These are phyloP conservation scores for Podargus strigoides DNA, from an alignment of 2,797 vertebrate species.

Conservation along the genomic window DNA sequence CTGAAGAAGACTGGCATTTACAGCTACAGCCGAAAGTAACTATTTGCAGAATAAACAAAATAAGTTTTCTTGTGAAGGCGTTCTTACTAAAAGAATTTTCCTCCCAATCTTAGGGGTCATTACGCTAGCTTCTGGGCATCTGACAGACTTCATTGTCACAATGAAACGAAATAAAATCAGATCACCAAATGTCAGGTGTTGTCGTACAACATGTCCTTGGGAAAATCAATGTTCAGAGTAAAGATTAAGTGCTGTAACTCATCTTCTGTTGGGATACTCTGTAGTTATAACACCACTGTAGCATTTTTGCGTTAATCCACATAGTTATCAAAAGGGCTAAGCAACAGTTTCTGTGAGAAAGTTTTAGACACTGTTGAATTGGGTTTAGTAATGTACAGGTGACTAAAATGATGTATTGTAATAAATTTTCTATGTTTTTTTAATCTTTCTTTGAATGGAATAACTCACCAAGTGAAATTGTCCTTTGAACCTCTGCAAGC, in stretches of 20 bases:
- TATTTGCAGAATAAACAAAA: neutral
- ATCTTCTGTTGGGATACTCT: neutral
- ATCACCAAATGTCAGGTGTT: neutral
- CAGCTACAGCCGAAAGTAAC: neutral
- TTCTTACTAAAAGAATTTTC: neutral
- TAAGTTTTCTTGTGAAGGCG: neutral
- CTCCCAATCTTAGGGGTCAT: neutral
- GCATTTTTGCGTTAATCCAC: neutral
- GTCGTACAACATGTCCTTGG: neutral
- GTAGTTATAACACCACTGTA: neutral
- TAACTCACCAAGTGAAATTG: neutral
- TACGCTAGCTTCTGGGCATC: neutral
- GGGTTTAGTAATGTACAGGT: neutral
- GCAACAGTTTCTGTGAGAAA: neutral
- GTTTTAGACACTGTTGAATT: neutral
- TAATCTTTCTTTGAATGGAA: neutral
- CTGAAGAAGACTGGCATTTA: neutral
- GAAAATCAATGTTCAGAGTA: neutral
- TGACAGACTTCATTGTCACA: neutral
- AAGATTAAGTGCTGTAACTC: neutral
- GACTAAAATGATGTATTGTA: neutral
- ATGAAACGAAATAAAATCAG: neutral
- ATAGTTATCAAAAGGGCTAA: neutral
- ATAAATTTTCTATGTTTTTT: neutral
- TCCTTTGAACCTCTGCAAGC: neutral